phyloP scores from a whole-genome alignment of 2,113 vertebrate genomes.

The Dipodomys stephensi region DNA sequence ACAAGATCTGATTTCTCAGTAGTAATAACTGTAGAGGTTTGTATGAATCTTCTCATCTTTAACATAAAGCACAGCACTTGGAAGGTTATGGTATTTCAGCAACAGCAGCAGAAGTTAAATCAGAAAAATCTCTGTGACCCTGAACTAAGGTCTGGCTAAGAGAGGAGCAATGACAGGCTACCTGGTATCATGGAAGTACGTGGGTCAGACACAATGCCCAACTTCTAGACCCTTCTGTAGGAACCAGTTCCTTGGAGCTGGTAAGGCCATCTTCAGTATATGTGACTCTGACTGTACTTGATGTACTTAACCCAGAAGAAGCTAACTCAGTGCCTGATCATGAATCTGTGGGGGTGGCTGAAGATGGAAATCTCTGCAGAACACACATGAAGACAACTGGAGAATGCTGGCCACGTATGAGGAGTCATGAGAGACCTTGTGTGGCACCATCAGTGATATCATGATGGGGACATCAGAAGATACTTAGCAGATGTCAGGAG shows the following conservation, averaged over 20 bases:
- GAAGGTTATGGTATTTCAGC: background rate
- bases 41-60: background rate
- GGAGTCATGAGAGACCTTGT: background rate
- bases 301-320: background rate
- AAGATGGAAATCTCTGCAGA: background rate
- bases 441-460: background rate
- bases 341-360: background rate
- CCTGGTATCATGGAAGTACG: accelerated
- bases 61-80: background rate
- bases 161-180: background rate
- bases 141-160: background rate
- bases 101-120: background rate
- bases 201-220: background rate
- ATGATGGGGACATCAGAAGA: background rate
- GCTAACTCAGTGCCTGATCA: background rate
- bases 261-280: background rate
- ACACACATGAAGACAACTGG: background rate
- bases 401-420: background rate
- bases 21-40: background rate
- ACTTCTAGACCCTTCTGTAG: background rate
- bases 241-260: background rate
- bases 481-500: background rate
- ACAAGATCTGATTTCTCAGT: background rate
- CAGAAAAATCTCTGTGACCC: background rate
- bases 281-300: background rate